Evolutionary conservation across 2,888 invertebrate genomes (phyloP), one percentile per base, ranked within the genome.

Genomic region (Eueremaeus valkanovi): DNA sequence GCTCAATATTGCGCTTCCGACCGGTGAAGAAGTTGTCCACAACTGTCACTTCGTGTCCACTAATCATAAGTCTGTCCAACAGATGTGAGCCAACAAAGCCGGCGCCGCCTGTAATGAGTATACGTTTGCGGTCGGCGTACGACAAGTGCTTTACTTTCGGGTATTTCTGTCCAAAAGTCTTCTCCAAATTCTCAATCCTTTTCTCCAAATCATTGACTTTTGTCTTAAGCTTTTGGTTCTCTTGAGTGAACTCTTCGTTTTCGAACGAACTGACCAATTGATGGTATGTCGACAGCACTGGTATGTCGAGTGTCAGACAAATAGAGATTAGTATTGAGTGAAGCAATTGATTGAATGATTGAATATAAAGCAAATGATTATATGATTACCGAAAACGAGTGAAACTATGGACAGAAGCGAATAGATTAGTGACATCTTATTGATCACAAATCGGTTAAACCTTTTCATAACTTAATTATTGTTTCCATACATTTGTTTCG

Each of bases 1-100:
- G 98, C 82, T 96, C 96, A 0, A 99, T 92, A 84, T 99, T 99
- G 51, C 93, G 88, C 83, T 97, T 96, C 21, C 96, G 88, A 0
- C 98, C 98, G 0, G 98, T 99, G 84, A 95, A 98, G 85, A 98
- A 97, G 84, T 99, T 99, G 84, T 99, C 98, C 1, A 92, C 95
- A 0, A 96, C 96, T 80, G 95, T 95, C 0, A 98, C 85, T 85
- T 97, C 96, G 84, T 98, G 96, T 0, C 97, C 97, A 81, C 92
- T 91, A 79, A 91, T 87, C 97, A 99, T 97, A 73, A 99, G 86
- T 79, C 90, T 87, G 83, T 99, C 99, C 0, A 97, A 95, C 33
- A 99, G 86, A 85, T 99, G 99, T 0, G 97, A 98, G 0, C 99
- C 99, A n/a, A 98, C 97, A 86, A 98, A 98, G 2, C 97, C 98